phyloP scores from a whole-genome alignment of 1,140 invertebrate species.

The Zaprionus taronus region DNA sequence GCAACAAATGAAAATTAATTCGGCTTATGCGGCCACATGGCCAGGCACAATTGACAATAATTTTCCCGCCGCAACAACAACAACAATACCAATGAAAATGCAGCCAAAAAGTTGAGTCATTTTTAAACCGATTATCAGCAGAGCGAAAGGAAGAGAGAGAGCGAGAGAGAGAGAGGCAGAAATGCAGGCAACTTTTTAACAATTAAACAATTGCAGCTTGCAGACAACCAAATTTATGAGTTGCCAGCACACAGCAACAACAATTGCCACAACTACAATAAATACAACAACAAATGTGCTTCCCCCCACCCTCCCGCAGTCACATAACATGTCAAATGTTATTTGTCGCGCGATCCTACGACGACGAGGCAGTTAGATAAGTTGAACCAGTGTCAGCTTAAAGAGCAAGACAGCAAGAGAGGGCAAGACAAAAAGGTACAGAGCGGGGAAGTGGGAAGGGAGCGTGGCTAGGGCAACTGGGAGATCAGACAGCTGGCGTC shows the following conservation, averaged over 20 bases:
- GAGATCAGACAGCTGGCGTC: constrained; percentile 39
- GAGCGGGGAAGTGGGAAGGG: neutral
- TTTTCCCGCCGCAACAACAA: constrained; percentile 46
- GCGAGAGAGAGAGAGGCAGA: neutral
- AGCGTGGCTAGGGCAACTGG: neutral
- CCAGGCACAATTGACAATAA: constrained; percentile 73
- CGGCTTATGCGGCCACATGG: constrained; percentile 49
- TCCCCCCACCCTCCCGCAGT: constrained; percentile 31
- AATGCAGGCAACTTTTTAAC: constrained; percentile 29
- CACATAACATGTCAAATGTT: constrained; percentile 80
- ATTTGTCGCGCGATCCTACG: constrained; percentile 62
- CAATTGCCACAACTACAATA: constrained; percentile 17
- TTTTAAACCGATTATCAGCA: constrained; percentile 66
- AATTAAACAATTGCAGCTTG: constrained; percentile 78
- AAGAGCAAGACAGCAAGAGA: neutral
- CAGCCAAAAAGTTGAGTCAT: constrained; percentile 67
- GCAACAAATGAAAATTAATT: constrained; percentile 65
- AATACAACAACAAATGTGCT: constrained; percentile 1
- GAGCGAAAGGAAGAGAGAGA: neutral
- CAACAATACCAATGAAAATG: constrained; percentile 31
- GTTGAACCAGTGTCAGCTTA: constrained; percentile 15
- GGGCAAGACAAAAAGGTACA: neutral
- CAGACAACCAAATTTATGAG: constrained; percentile 63
- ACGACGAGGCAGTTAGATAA: constrained; percentile 65
- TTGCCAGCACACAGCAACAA: constrained; percentile 26